Conservation (phyloP, 2,888 invertebrate species). For the Bugulina stolonifera region DNA sequence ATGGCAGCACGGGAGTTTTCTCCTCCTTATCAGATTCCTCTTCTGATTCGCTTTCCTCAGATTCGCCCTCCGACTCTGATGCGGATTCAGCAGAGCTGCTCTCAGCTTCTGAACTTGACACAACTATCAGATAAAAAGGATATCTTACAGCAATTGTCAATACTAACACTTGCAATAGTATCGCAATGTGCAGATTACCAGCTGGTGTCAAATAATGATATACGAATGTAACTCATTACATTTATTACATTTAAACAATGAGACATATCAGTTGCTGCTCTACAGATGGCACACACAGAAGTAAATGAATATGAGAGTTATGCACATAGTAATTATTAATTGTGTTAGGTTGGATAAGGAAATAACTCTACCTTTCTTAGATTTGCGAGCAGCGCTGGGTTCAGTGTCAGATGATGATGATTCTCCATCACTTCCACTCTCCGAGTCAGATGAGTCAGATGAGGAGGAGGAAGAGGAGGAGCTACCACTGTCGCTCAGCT, state of each 20-base stretch:
- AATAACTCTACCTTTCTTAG: not conserved
- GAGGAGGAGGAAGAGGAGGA: not conserved
- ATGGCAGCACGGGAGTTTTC: conserved; percentile 31
- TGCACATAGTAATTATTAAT: too few species aligned
- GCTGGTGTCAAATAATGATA: too few species aligned
- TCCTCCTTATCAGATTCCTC: conserved; percentile 33
- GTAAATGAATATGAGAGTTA: too few species aligned
- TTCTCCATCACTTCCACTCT: not conserved
- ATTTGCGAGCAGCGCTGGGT: not conserved
- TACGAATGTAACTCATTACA: too few species aligned
- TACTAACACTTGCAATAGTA: too few species aligned
- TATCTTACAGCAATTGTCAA: too few species aligned
- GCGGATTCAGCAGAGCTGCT: conserved; percentile 15
- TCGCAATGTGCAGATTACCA: too few species aligned
- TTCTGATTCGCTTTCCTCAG: conserved; percentile 34
- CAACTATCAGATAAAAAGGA: too few species aligned
- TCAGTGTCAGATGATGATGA: not conserved
- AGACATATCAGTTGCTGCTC: too few species aligned
- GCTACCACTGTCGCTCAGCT: not conserved
- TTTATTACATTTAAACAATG: too few species aligned
- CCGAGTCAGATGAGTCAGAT: too few species aligned
- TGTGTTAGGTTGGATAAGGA: too few species aligned
- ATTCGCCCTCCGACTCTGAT: conserved; percentile 1
- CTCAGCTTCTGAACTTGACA: conserved; percentile 2
- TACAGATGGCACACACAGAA: not conserved